A percentile compares a stretch with the other conserved stretches of the same genome.
These are phyloP conservation scores for Antheraea assamensis DNA, from an alignment of 2,888 invertebrate species.

Conservation along the genomic window DNA sequence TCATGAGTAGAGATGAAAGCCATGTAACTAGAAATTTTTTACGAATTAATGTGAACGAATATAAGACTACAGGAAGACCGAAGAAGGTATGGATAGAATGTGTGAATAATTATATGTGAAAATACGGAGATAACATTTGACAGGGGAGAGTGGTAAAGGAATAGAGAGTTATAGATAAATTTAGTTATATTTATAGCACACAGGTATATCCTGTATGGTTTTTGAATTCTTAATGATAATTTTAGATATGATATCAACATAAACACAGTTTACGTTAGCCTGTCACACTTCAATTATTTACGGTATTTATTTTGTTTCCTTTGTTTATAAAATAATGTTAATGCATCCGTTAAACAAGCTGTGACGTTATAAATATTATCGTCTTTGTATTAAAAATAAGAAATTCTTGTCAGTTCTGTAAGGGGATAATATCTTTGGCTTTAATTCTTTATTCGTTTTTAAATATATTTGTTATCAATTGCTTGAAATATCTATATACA, in stretches of 20 bases:
- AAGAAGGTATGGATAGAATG: too few relatives aligned
- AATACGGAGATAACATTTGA: too few relatives aligned
- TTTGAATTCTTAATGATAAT: background rate
- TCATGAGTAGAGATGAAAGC: too few relatives aligned
- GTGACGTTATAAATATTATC: background rate
- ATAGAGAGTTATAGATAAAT: background rate
- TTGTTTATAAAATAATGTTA: background rate
- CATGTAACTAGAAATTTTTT: too few relatives aligned
- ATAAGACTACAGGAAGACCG: too few relatives aligned
- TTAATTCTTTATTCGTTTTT: too few relatives aligned
- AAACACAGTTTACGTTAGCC: background rate
- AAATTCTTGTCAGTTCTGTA: background rate
- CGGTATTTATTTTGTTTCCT: constrained; percentile 15
- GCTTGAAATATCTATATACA: too few relatives aligned
- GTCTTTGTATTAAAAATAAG: constrained; percentile 8
- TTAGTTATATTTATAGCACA: background rate
- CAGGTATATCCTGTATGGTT: background rate
- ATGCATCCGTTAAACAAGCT: constrained; percentile 17
- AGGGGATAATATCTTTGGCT: background rate
- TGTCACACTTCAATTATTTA: background rate
- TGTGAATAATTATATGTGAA: too few relatives aligned
- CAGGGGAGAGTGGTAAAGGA: too few relatives aligned
- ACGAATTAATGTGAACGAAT: too few relatives aligned
- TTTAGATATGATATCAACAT: background rate
- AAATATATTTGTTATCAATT: too few relatives aligned